Base-by-base conservation (phyloP, 2,888 invertebrate species). In the Mimumesa dahlbomi region DNA sequence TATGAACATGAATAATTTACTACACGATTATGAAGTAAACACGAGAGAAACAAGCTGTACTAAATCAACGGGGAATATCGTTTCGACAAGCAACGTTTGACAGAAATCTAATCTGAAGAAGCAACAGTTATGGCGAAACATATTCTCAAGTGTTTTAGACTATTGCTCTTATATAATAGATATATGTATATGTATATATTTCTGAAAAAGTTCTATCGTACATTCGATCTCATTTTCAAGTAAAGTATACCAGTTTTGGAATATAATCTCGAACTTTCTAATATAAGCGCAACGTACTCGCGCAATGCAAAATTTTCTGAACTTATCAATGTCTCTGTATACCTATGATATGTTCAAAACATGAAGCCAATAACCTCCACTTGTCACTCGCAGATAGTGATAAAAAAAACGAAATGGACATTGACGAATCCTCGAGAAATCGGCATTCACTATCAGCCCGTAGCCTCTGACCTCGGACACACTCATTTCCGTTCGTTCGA, bases 371-470 rank as follows among this genome's bases (percentile, higher is more conserved):
- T 59, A 58, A 65, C 48, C 62, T 67, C 56, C 22, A 43, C 34
- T 43, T 40, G 45, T 40, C 46, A 43, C 16, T 38, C 43, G 13
- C 34, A 45, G 72, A 69, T 68, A 68, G 63, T n/a, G 68, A 64
- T 64, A 64, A 72, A 57, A 45, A 62, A 69, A 63, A 62, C n/a
- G 56, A 59, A 57, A 54, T 49, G 61, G 49, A 56, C 52, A 19
- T 43, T 63, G 50, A 72, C 42, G 49, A 58, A 43, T 64, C 66
- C 64, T 62, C 62, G 46, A 64, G 64, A 53, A 66, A 43, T 52
- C 77, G 79, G 78, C 73, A 76, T n/a, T 81, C 74, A 79, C 58
- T 79, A 79, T 81, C 79, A 75, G 77, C 59, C 31, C 68, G 38
- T 70, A 71, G 46, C 76, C 78, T 82, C 59, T 75, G 75, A 80